Evolutionary conservation across 1,140 invertebrate species (phyloP), one percentile per base, ranked within the genome.

Genomic region (Drosophila nigrodunni): DNA sequence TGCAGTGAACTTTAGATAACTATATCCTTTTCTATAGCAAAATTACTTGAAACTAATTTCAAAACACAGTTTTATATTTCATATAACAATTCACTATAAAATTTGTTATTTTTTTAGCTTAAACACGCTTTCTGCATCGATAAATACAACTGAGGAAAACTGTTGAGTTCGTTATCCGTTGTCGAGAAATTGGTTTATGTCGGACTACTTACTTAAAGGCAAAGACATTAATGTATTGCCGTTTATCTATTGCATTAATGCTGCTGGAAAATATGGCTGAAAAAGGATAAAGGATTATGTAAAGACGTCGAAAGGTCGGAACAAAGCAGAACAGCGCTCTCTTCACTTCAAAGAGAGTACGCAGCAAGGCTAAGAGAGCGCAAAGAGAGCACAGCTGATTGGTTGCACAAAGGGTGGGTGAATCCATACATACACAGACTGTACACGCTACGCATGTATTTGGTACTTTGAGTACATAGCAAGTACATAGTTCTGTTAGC

Each of bases 401-500:
- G 70, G 61, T 59, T 50, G 47, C 61, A 34, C 21, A 52, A 59
- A 77, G 83, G 83, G 83, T 86, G 82, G 87, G 82, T 79, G 50
- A 62, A 70, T 76, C 39, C 41, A 5, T 18, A 13, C 8, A 37
- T 41, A 57, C 54, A 41, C 41, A 57, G 15, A n/a, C 21, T 2
- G 37, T n/a, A 57, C 10, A 11, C 3, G 15, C 25, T 25, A 25
- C 4, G 25, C 6, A 30, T 30, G 25, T 30, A 30, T 30, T 30
- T 30, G 25, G 25, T 30, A 30, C 25, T 30, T 3, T 4, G 25
- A 39, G 76, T 86, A 85, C 70, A 86, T 71, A 86, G 55, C 2
- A 30, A 68, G 80, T 78, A 70, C 49, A 75, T 55, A 85, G 77
- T 59, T 78, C 85, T 86, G 70, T 80, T 66, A 85, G 85, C 85